These are phyloP conservation scores for Phrixothrix hirtus DNA, from an alignment of 2,888 invertebrate species.

Conservation along the genomic window DNA sequence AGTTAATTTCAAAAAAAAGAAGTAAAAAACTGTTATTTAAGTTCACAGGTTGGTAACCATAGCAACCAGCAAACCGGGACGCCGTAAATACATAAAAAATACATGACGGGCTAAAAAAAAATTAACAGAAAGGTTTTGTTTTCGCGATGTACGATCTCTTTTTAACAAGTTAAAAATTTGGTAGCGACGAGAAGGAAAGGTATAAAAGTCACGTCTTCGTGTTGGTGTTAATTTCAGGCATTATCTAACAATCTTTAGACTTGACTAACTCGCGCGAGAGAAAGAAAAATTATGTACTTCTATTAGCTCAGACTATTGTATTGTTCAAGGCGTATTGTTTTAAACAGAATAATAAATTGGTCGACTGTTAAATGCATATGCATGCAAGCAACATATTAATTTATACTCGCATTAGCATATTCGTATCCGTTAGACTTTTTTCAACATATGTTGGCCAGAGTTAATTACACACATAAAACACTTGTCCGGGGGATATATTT, in stretches of 20 bases:
- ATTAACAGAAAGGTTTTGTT: constrained; percentile 21
- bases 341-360: constrained; percentile 40
- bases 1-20: constrained; percentile 25
- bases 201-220: constrained; percentile 41
- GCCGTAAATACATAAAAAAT: constrained; percentile 52
- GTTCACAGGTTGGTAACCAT: constrained; percentile 53
- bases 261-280: constrained; percentile 58
- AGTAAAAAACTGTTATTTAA: constrained; percentile 44
- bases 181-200: constrained; percentile 27
- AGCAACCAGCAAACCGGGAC: constrained; percentile 54
- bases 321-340: constrained; percentile 49
- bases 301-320: constrained; percentile 46
- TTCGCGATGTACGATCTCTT: constrained; percentile 24
- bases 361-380: constrained; percentile 54
- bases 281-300: constrained; percentile 58
- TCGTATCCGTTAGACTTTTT: constrained; percentile 59
- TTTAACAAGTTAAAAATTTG: constrained; percentile 18
- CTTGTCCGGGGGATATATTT: constrained; percentile 30
- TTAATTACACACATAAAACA: constrained; percentile 53
- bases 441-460: constrained; percentile 56
- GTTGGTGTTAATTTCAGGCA: constrained; percentile 57
- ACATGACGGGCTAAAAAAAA: constrained; percentile 45
- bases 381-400: constrained; percentile 59
- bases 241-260: constrained; percentile 59
- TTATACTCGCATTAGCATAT: constrained; percentile 59